Percentiles rank a stretch among this genome's conserved stretches.
phyloP scores from a whole-genome alignment of 37 sponge, comb jelly and placozoan species.

The Mnemiopsis leidyi region DNA sequence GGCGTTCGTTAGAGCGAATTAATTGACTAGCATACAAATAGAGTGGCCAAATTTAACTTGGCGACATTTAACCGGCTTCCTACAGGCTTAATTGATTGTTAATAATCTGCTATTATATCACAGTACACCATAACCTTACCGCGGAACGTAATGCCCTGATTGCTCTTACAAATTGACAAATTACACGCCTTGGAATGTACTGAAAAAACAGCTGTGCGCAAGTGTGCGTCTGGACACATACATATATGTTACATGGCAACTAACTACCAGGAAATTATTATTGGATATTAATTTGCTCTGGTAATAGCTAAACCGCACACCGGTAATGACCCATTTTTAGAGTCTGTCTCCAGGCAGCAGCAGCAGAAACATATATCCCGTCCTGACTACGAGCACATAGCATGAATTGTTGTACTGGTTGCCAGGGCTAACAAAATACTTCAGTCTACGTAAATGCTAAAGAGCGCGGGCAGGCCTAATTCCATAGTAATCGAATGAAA shows the following conservation, averaged over 20 bases:
- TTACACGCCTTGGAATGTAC: not conserved
- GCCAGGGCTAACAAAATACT: not conserved
- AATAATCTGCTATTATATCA: not conserved
- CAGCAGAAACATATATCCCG: not conserved
- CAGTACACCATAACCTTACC: not conserved
- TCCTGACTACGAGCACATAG: not conserved
- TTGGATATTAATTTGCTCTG: not conserved
- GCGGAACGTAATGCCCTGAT: not conserved
- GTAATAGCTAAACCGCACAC: not conserved
- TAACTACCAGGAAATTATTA: not conserved
- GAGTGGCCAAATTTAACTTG: not conserved
- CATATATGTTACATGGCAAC: not conserved
- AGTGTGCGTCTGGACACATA: too few relatives aligned
- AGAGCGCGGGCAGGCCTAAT: not conserved
- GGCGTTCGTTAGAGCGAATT: too few relatives aligned
- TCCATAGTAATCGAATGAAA: not conserved
- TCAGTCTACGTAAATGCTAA: not conserved
- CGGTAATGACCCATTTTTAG: not conserved
- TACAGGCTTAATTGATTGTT: not conserved
- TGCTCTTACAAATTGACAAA: not conserved
- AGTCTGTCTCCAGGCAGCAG: not conserved
- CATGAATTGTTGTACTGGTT: not conserved
- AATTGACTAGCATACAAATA: not conserved
- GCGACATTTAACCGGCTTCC: not conserved
- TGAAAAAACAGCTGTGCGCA: not conserved